Percentiles rank a stretch among this genome's conserved stretches.
phyloP scores from a whole-genome alignment of 2,113 vertebrate genomes.

The Rallus limicola region DNA sequence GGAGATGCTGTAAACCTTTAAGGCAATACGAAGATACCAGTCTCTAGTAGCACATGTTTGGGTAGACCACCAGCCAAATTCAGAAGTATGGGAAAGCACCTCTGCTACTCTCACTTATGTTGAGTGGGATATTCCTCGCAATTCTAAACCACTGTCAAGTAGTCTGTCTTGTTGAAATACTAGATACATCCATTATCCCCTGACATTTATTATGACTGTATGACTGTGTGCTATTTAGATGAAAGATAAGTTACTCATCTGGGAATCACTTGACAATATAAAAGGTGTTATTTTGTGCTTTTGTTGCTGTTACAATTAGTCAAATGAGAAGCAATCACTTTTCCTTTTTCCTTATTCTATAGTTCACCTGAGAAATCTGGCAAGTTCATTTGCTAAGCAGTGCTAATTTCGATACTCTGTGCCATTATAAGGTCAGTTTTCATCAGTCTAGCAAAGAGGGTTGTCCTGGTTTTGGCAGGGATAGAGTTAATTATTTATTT shows the following conservation, averaged over 20 bases:
- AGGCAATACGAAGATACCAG: background rate
- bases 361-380: background rate
- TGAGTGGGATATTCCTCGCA: background rate
- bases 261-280: slow-evolving; percentile 48
- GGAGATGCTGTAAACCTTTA: background rate
- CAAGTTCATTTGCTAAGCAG: background rate
- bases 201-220: slow-evolving; percentile 36
- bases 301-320: slow-evolving; percentile 61
- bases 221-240: background rate
- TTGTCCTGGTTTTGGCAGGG: no score
- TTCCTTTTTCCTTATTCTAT: background rate
- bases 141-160: background rate
- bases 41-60: background rate
- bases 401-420: background rate
- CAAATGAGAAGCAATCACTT: background rate
- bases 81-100: background rate
- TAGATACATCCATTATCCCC: slow-evolving; percentile 11
- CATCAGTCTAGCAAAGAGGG: background rate
- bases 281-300: slow-evolving; percentile 39
- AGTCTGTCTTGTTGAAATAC: background rate
- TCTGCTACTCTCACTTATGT: background rate
- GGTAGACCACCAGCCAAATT: background rate
- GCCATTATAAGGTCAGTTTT: background rate
- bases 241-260: slow-evolving; percentile 44
- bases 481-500: no score